A percentile compares a stretch with the other conserved stretches of the same genome.
These are phyloP conservation scores for Brachyrhaphis roseni DNA, from an alignment of 2,797 vertebrate genomes.

Conservation along the genomic window DNA sequence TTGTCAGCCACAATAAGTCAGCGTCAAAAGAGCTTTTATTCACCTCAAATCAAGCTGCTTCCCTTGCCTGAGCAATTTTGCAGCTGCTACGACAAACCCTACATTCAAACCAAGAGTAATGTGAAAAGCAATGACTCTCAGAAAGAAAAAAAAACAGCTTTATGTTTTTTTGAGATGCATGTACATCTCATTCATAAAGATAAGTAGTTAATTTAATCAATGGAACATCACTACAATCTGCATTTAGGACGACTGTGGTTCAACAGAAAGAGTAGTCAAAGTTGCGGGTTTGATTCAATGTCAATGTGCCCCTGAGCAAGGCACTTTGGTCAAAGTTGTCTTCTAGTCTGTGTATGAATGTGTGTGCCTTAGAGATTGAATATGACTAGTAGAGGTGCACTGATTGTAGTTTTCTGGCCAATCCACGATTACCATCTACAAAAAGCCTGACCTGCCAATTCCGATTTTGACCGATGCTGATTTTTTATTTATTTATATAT, in stretches of 20 bases:
- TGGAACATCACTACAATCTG: neutral
- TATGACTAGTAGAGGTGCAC: neutral
- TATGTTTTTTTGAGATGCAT: neutral
- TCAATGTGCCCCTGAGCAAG: neutral
- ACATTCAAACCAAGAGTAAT: neutral
- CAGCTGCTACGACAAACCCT: neutral
- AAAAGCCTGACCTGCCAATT: no score
- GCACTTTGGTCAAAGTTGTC: neutral
- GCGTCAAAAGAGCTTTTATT: neutral
- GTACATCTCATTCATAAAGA: neutral
- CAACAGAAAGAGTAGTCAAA: neutral
- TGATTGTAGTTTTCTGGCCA: no score
- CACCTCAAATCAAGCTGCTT: neutral
- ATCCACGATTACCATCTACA: no score
- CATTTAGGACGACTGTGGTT: neutral
- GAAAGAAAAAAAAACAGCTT: neutral
- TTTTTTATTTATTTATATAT: no score
- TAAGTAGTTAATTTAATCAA: neutral
- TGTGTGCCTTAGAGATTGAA: neutral
- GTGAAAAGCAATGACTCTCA: neutral
- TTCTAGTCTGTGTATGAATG: neutral
- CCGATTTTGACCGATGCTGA: no score
- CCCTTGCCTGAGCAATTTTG: neutral
- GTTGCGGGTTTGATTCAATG: neutral
- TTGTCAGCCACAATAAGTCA: neutral